Evolutionary conservation across 2,797 vertebrate genomes (phyloP), one percentile per base, ranked within the genome.

Genomic region (Malacoctenus gilli): DNA sequence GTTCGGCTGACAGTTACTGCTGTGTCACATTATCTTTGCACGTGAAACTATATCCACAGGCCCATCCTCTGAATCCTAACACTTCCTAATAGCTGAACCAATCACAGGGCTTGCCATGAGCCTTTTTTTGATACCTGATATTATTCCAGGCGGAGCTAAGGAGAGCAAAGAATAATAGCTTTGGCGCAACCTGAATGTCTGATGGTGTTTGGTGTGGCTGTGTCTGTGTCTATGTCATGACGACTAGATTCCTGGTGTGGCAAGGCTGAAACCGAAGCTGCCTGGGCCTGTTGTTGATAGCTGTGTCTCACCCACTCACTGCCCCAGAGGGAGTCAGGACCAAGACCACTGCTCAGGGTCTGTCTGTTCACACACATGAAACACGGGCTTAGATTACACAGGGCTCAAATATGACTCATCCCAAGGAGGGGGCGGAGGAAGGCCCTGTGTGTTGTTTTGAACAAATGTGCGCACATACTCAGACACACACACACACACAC

Each of bases 331-430:
- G 85, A 85, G 79, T 70, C 75, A 67, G 67, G 73, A 81, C 80
- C 72, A 49, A 80, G 79, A 85, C 83, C 82, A 70, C 80, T 79
- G 80, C 79, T 87, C 79, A 72, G 77, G 77, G 80, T 85, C 81
- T 84, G 84, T 86, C 81, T 85, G 85, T 79, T 86, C 82, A 80
- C 81, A 83, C 75, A 87, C 85, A 87, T 85, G 80, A 88, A 88
- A 85, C 79, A 84, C 68, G 1, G 82, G 82, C 75, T 90, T 74
- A 75, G 75, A 86, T 89, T 87, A 85, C 86, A 87, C 75, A 77
- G 71, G 75, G 73, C 84, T 86, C 81, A 82, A 82, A 82, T 83
- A 81, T 89, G 82, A 90, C 82, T 88, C 88, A 88, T 86, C 80
- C 75, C 51, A 59, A 65, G 53, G 49, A 72, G 83, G 66, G 69